phyloP scores from a whole-genome alignment of 2,113 vertebrate genomes.

The Lagopus muta region DNA sequence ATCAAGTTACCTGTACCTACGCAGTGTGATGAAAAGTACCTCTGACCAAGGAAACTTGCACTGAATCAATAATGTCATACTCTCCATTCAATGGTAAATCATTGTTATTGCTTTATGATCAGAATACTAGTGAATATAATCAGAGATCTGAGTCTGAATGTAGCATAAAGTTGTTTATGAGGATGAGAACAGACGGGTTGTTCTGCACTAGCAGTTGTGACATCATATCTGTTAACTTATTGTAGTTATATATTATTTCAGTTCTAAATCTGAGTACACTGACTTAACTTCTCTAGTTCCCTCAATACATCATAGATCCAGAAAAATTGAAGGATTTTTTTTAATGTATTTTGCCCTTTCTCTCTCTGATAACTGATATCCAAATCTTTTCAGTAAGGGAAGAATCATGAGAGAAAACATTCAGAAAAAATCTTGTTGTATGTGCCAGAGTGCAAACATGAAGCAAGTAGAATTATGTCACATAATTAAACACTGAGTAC shows the following conservation, averaged over 20 bases:
- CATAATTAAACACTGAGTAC: not conserved
- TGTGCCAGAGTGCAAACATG: not conserved
- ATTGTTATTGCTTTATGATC: not conserved
- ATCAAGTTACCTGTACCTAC: not conserved
- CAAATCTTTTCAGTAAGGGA: not conserved
- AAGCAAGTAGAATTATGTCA: not conserved
- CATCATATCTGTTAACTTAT: not conserved
- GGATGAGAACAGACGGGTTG: not conserved
- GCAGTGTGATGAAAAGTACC: fast-evolving
- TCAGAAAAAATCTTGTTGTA: not conserved
- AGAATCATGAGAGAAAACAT: not conserved
- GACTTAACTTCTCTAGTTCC: not conserved
- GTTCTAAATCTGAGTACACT: not conserved
- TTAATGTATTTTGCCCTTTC: not conserved
- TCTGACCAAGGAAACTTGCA: not conserved
- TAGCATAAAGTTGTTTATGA: not conserved
- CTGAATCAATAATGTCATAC: not conserved
- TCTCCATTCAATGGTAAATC: not conserved
- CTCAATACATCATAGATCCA: not conserved
- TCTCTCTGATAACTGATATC: not conserved
- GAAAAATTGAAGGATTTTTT: not conserved
- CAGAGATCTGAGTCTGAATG: not conserved
- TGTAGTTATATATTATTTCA: not conserved
- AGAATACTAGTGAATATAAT: not conserved
- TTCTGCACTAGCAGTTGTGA: not conserved